phyloP scores from a whole-genome alignment of 2,797 vertebrate genomes.

The Peromyscus nudipes region DNA sequence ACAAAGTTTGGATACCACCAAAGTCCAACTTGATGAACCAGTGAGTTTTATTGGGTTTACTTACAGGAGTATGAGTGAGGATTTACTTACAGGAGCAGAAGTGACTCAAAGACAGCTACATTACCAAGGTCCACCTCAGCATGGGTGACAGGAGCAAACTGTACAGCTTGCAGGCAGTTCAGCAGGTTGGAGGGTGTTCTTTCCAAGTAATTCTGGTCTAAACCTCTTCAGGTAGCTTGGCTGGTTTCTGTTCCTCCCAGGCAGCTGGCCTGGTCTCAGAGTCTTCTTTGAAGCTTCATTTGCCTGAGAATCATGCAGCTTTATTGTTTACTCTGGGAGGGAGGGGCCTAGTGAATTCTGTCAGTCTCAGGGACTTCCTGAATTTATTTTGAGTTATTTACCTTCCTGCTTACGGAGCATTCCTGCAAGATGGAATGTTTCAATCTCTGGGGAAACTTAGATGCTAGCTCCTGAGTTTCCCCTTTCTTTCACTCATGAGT shows the following conservation, averaged over 20 bases:
- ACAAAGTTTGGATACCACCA: background rate
- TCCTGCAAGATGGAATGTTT: background rate
- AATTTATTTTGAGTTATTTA: background rate
- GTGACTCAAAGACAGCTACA: background rate
- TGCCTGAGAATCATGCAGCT: background rate
- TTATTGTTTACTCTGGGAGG: background rate
- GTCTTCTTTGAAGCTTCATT: background rate
- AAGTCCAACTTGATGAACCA: background rate
- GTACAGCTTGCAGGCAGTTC: background rate
- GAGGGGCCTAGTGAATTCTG: background rate
- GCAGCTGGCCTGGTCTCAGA: background rate
- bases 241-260: background rate
- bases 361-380: background rate
- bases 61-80: background rate
- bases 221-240: background rate
- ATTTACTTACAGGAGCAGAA: background rate
- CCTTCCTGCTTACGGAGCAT: background rate
- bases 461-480: background rate
- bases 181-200: background rate
- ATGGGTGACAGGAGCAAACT: background rate
- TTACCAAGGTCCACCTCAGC: background rate
- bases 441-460: background rate
- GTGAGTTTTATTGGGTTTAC: background rate
- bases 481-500: background rate
- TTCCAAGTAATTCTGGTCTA: background rate